phyloP scores from a whole-genome alignment of 2,888 invertebrate genomes.

The Parelbella ahira region DNA sequence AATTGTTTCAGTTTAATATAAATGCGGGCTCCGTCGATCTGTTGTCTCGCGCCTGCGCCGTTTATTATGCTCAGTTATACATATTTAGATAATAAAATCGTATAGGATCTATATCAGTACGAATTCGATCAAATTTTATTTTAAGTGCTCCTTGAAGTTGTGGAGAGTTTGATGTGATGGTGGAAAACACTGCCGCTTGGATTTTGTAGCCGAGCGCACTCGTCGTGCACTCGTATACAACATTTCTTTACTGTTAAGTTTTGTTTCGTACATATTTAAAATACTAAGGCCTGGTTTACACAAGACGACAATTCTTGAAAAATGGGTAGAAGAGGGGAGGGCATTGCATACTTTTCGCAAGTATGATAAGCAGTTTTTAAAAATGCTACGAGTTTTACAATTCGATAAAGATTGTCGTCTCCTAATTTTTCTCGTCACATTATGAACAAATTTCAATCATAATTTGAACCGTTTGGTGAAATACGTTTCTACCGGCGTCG shows the following conservation, averaged over 20 bases:
- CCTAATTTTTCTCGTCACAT: too few relatives aligned
- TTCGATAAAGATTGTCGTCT: too few relatives aligned
- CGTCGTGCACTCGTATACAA: constrained; percentile 3
- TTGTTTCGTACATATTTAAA: neutral
- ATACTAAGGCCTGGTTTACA: constrained; percentile 1
- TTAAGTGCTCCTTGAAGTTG: neutral
- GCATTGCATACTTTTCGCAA: too few relatives aligned
- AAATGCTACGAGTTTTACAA: too few relatives aligned
- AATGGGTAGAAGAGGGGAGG: too few relatives aligned
- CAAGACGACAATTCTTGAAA: neutral
- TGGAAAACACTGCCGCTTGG: constrained; percentile 3
- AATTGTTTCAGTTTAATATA: constrained; percentile 66
- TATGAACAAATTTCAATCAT: too few relatives aligned
- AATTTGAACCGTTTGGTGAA: too few relatives aligned
- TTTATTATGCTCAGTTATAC: constrained; percentile 77
- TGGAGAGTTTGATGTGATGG: neutral
- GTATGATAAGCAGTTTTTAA: too few relatives aligned
- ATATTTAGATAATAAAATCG: constrained; percentile 56
- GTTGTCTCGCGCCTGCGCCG: constrained; percentile 53
- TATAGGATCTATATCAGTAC: neutral
- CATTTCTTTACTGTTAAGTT: constrained; percentile 5
- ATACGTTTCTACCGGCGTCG: too few relatives aligned
- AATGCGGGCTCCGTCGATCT: constrained; percentile 48
- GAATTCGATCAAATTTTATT: constrained; percentile 15
- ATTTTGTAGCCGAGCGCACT: neutral